Base-by-base conservation (phyloP, 2,797 vertebrate species). In the Gadopsis marmoratus region DNA sequence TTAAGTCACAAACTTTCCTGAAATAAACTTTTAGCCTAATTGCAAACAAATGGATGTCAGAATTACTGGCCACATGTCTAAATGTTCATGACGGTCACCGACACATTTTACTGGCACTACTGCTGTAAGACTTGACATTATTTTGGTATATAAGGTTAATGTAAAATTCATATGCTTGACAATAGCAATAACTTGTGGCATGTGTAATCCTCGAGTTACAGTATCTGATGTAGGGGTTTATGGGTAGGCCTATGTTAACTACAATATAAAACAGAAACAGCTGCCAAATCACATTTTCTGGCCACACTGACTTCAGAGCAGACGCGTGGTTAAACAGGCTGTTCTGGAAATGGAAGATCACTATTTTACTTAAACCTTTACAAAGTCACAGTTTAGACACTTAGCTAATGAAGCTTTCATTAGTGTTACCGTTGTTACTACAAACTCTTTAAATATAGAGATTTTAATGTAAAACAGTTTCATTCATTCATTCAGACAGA, bases 21-120 rank as follows among this genome's bases (percentile, higher is more conserved):
- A 64, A 76, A 65, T 75, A 66, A 64, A 63, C 19, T 0, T 53
- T 47, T 64, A 19, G 21, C 12, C 12, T 65, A 58, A 79, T 66
- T 63, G 61, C 8, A 75, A 84, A 71, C 31, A 79, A 83, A 65
- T 59, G 14, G 13, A 37, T 71, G n/a, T 72, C 41, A 43, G 48
- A 23, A 16, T 56, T 58, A 7, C 1, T 47, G 23, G 33, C 12
- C 26, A 53, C 17, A 23, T 62, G 2, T 35, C 33, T 11, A 55
- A 48, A 61, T 31, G 19, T 37, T 2, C 23, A 59, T 12, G 43
- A 13, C 2, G 0, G 3, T 26, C 6, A 75, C 33, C 5, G 4
- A 33, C 1, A 13, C 19, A 13, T 59, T 67, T 50, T 6, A 13
- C 31, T 35, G 10, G 4, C n/a, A 16, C 31, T 31, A 0, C 45